Evolutionary conservation across 2,888 invertebrate species (phyloP), one percentile per base, ranked within the genome.

Genomic region (Autographa pulchrina): DNA sequence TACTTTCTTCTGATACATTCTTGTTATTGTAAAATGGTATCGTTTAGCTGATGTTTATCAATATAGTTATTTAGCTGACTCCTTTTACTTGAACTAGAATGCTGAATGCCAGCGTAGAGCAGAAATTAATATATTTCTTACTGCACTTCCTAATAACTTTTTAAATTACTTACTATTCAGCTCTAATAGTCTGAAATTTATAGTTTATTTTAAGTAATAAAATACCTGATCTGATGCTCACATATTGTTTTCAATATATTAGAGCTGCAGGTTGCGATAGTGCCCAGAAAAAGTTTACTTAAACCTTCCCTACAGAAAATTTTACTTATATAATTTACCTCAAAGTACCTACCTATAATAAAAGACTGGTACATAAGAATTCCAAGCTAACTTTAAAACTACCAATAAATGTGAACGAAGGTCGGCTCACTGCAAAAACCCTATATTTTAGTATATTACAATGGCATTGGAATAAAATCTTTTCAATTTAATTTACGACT

Each of bases 381-480:
- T 76, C 73, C 66, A 75, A 82, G 81, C 54, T 84, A 83, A 83
- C 75, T 81, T 84, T 82, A 81, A 87, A 89, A 87, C 76, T 83
- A 84, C 85, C 83, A 89, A 92, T 91, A 91, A 93, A 91, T 88
- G 91, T 88, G 77, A 75, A 79, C 84, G 89, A 91, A 92, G 91
- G 92, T 85, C 89, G 70, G 72, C 84, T 82, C 77, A 82, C 84
- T 86, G 84, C 85, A 90, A 91, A 89, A 90, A 90, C 84, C 82
- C 82, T 84, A 87, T 90, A 90, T 90, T 92, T 89, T 85, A 85
- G 76, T 72, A 74, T 72, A 85, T 86, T 89, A 87, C 86, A 90
- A 89, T 90, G 91, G 88, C 93, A 93, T 90, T 93, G 90, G 90
- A 88, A 88, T 82, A 69, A 64, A 76, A 81, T 74, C 74, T 83